phyloP scores from a whole-genome alignment of 53 echinoderm and acorn worm species.

The Stichopus horrens region DNA sequence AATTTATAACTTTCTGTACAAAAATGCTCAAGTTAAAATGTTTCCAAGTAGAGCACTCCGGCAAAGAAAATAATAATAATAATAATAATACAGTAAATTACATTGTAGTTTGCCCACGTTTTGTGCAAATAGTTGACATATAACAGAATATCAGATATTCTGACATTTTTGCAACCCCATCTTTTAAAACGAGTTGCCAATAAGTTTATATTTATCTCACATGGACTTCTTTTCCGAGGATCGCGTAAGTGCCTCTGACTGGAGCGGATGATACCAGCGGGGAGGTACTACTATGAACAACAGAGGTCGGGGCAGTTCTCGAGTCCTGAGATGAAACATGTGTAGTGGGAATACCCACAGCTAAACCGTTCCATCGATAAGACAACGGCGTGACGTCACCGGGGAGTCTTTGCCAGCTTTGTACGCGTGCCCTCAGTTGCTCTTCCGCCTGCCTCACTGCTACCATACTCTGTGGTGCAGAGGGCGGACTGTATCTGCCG shows the following conservation, averaged over 20 bases:
- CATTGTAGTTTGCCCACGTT: not conserved
- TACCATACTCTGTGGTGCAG: constrained; percentile 24
- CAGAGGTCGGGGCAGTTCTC: constrained; percentile 42
- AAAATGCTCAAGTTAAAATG: constrained; percentile 26
- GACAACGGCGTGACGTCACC: constrained; percentile 33
- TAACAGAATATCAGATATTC: constrained; percentile 6
- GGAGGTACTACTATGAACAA: constrained; percentile 47
- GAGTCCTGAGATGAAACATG: constrained; percentile 29
- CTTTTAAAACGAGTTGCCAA: too few relatives aligned
- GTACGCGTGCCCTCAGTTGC: constrained; percentile 39
- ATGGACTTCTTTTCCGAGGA: constrained; percentile 39
- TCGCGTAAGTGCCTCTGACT: constrained; percentile 37
- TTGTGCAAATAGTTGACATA: not conserved
- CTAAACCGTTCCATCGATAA: constrained; percentile 45
- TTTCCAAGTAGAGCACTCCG: not conserved
- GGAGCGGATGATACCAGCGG: constrained; percentile 43
- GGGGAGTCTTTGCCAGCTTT: constrained; percentile 43
- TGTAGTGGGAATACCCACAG: constrained; percentile 40
- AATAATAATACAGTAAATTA: not conserved
- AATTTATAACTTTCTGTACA: constrained; percentile 35
- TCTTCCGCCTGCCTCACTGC: constrained; percentile 18
- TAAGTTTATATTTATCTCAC: constrained; percentile 29
- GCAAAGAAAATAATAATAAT: not conserved
- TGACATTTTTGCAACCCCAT: not conserved
- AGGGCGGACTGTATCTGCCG: constrained; percentile 38